Percentiles rank a stretch among this genome's conserved stretches.
phyloP scores from a whole-genome alignment of 35 echinoderm and acorn worm species.

The Hemicentrotus pulcherrimus region DNA sequence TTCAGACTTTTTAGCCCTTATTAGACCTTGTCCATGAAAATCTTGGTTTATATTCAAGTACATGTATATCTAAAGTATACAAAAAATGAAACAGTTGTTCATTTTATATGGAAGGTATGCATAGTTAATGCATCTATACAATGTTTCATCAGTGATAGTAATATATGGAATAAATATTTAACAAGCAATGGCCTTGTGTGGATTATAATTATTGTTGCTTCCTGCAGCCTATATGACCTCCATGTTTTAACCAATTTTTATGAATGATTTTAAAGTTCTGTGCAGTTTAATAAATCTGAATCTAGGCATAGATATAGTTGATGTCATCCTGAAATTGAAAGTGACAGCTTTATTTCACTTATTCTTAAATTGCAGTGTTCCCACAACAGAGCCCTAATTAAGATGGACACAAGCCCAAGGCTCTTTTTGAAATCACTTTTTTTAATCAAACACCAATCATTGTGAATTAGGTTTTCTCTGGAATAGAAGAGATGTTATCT shows the following conservation, averaged over 20 bases:
- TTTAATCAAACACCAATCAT: slow-evolving; percentile 13
- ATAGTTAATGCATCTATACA: not conserved
- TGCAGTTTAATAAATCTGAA: not conserved
- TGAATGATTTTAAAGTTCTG: not conserved
- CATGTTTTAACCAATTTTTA: not conserved
- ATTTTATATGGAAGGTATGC: not conserved
- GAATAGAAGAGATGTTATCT: not conserved
- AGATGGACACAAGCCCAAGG: not conserved
- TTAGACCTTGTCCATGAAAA: not conserved
- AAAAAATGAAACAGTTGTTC: not conserved
- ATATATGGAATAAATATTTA: not conserved
- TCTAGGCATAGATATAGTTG: not conserved
- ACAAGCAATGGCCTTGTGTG: not conserved
- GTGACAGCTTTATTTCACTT: not conserved
- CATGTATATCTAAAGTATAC: not conserved
- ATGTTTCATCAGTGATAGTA: not conserved
- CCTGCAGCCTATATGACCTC: not conserved
- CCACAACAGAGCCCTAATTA: not conserved
- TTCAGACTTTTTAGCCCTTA: too few relatives aligned
- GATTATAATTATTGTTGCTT: not conserved
- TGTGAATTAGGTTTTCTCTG: not conserved
- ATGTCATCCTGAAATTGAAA: not conserved
- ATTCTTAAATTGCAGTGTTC: not conserved
- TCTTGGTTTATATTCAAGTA: not conserved
- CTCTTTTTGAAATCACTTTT: not conserved